Evolutionary conservation across 2,113 vertebrate species (phyloP).

Genomic region (Elgaria multicarinata): DNA sequence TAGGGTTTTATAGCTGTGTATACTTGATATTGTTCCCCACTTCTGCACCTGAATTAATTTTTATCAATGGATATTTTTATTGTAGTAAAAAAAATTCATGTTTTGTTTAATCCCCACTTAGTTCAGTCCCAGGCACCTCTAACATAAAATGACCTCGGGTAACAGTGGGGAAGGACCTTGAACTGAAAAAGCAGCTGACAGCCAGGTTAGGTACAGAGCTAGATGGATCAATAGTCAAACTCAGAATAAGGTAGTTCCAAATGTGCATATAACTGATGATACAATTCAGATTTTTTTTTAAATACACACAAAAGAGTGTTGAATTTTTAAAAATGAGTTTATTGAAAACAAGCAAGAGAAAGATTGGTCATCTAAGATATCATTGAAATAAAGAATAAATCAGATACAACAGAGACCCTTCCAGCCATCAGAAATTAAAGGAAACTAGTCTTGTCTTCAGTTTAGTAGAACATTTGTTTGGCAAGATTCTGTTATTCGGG

Average conservation of each 20-base stretch:
- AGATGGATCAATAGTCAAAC: neutral
- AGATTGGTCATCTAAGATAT: neutral
- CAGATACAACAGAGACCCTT: neutral
- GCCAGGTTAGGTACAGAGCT: neutral
- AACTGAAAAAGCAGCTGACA: neutral
- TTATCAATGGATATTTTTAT: neutral
- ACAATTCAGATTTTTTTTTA: no score
- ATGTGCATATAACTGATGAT: neutral
- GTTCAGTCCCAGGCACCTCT: neutral
- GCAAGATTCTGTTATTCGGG: neutral
- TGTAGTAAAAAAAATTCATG: neutral
- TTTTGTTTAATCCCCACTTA: neutral
- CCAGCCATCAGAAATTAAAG: no score
- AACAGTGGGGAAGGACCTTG: neutral
- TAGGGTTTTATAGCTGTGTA: neutral
- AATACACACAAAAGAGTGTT: neutral
- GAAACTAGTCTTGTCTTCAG: neutral
- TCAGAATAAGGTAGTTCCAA: neutral
- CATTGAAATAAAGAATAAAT: neutral
- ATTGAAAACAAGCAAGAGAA: neutral
- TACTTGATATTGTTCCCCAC: neutral
- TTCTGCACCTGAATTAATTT: constrained; percentile 37
- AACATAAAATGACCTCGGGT: neutral
- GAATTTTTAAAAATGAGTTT: neutral
- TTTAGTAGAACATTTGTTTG: neutral